Base-by-base conservation (phyloP, 2,113 vertebrate genomes). In the Cnemophilus loriae region DNA sequence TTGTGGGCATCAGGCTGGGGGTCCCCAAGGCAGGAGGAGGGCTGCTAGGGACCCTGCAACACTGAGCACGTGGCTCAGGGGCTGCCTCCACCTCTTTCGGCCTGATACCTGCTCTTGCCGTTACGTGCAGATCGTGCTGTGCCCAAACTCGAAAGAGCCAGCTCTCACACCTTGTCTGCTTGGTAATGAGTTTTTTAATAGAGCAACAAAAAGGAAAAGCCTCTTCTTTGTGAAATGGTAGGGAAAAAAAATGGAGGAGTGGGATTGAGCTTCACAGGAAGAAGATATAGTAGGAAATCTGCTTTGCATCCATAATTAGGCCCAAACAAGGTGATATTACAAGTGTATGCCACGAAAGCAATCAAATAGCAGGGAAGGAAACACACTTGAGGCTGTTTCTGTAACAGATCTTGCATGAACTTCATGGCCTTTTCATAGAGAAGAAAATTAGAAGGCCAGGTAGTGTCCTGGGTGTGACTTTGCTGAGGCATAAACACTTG, bases 1-100 rank as follows among this genome's bases (percentile, higher is more conserved):
- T 47, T 50, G 8, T 22, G 30, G 23, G 11, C 12, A 3, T n/a
- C 20, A n/a, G 17, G 3, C 0, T 33, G 11, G 42, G 33, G 7
- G 3, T 27, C 16, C 11, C 8, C 32, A 6, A 14, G 41, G 15
- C 53, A 53, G 35, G 12, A 53, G 20, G 5, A 76, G 32, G 5
- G 32, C 11, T 71, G 27, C 26, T 27, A 35, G 42, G 39, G 22
- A 57, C 33, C 3, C 17, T 6, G 3, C 5, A 42, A 9, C 0
- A 0, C 27, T 53, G 22, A 39, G 32, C 5, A 1, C 28, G 8
- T 0, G 2, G 41, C 22, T 84, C 16, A 7, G 64, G n/a, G 59
- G 9, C 19, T 63, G 37, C 39, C 9, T 44, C 26, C 35, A 21
- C 17, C 10, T 11, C 60, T 39, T 47, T 17, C 65, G 56, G 21